Base-by-base conservation (phyloP, 2,888 invertebrate genomes). In the Dione juno region DNA sequence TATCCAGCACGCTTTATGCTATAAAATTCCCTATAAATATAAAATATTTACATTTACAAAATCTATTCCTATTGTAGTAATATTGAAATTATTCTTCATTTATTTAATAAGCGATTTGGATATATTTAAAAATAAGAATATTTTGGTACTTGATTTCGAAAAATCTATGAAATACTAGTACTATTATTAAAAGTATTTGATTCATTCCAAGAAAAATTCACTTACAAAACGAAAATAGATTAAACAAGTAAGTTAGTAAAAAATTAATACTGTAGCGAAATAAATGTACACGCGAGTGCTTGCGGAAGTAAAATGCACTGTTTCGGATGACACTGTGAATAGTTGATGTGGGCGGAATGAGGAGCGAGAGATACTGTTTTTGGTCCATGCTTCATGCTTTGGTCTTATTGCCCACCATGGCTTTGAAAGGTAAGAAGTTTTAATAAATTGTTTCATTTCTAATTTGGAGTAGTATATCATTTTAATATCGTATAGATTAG, bases 311-410 rank as follows among this genome's bases (percentile, higher is more conserved):
- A 77, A 83, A 89, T 88, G 87, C 77, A 84, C 82, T 83, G 81
- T 83, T 85, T 82, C 71, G 82, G 84, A 79, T 86, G 83, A 84
- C 76, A 75, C 71, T 79, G 82, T 81, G 77, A 83, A 82, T 77
- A 78, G 77, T 80, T 81, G 72, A 77, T 80, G 76, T 80, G 74
- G 71, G 73, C 86, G 89, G 85, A 75, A 92, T 92, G 92, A 89
- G 86, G 90, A 83, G 84, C 87, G 88, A 87, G 74, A 81, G 88
- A 77, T 85, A 87, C 57, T 90, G 85, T 73, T 88, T 92, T 76
- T 90, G 89, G 90, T 87, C 89, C 66, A 85, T 92, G 87, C 87
- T 92, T 59, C 92, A 92, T 75, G 91, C 92, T 40, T 67, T 92
- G 76, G 88, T 88, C 69, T 80, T 92, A 74, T 78, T 92, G 74